Conservation (phyloP, 2,888 invertebrate species). For the Tachystola acroxantha region DNA sequence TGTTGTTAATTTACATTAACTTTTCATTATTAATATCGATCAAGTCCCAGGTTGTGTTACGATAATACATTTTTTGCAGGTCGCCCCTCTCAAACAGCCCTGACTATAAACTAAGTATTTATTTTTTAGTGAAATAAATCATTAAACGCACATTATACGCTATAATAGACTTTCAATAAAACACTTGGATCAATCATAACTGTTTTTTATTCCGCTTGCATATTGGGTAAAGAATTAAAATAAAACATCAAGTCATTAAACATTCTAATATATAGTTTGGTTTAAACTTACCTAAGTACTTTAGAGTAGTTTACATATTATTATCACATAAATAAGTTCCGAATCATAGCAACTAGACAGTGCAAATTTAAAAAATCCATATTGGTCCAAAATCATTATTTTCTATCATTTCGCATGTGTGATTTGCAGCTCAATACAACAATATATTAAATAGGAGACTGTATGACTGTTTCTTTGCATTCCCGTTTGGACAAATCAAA, state of each 20-base stretch:
- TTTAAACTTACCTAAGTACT: constrained; percentile 38
- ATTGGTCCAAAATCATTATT: constrained; percentile 31
- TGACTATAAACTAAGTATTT: too few relatives aligned
- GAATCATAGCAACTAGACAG: constrained; percentile 40
- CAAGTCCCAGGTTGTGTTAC: too few relatives aligned
- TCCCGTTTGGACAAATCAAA: too few relatives aligned
- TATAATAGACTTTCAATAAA: constrained; percentile 35
- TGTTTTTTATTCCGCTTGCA: constrained; percentile 17
- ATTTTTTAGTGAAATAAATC: too few relatives aligned
- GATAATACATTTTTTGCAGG: too few relatives aligned
- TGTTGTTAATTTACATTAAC: too few relatives aligned
- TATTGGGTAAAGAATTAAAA: neutral
- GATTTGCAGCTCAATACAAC: constrained; percentile 2
- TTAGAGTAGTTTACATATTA: constrained; percentile 42
- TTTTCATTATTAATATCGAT: too few relatives aligned
- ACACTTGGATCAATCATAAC: constrained; percentile 27
- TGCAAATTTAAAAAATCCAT: constrained; percentile 14
- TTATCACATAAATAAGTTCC: constrained; percentile 41
- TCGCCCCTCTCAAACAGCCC: too few relatives aligned
- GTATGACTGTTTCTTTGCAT: too few relatives aligned
- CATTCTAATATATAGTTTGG: constrained; percentile 50
- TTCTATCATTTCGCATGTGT: constrained; percentile 2
- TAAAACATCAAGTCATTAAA: constrained; percentile 28
- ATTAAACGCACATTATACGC: constrained; percentile 30
- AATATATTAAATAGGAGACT: too few relatives aligned